Evolutionary conservation across 2,113 vertebrate species (phyloP), one percentile per base, ranked within the genome.

Genomic region (Lagopus muta): DNA sequence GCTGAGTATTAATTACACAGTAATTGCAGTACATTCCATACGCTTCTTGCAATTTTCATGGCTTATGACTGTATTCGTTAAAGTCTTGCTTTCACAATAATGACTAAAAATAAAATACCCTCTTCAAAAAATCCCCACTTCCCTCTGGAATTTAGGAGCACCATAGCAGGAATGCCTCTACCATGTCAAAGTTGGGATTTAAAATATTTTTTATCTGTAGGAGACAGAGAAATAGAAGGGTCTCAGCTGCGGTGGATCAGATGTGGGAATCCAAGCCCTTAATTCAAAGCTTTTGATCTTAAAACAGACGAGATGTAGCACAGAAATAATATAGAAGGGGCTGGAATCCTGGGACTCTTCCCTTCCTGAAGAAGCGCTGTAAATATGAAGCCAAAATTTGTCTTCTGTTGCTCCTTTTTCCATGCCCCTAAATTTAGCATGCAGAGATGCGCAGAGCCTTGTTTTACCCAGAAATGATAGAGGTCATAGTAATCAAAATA

Each of bases 391-490:
- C 11, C 28, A 80, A 42, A 90, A 75, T 38, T 90, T 84, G 24
- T 55, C 38, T 84, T 7, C 16, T 92, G 74, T 69, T 65, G 13
- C 22, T 75, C 48, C 43, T 85, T 89, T 71, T 72, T 61, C 62
- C 25, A 87, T 32, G 57, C 6, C 30, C 6, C 11, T 76, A 48
- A 76, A 76, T 69, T 89, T 82, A 82, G 70, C 11, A 87, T 43
- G 58, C 62, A 43, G 24, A 93, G 75, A 48, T 79, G 52, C 48
- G 90, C 17, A 79, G 52, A 0, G 9, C 36, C 69, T 92, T 74
- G 45, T 80, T 94, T 88, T 91, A n/a, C 32, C 34, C 45, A 82
- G 64, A 89, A 95, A 92, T 89, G 71, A 91, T 30, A 82, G 74
- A 70, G 22, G 82, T 42, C 54, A 45, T n/a, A 85, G 45, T 87